Evolutionary conservation across 2,888 invertebrate species (phyloP), one percentile per base, ranked within the genome.

Genomic region (Blastobasis adustella): DNA sequence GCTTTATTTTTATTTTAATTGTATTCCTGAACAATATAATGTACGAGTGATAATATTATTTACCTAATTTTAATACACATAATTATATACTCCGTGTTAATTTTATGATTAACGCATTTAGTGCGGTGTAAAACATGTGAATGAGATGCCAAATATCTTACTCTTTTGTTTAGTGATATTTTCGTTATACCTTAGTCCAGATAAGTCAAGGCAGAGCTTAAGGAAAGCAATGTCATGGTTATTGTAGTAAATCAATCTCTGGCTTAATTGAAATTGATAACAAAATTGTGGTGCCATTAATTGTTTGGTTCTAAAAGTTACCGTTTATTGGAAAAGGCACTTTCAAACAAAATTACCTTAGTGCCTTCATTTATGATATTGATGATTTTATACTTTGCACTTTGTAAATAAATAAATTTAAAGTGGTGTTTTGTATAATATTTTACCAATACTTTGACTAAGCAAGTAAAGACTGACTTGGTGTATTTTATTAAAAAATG

Each of bases 401-500:
- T 36, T 36, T 54, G 53, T 55, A 55, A 51, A 53, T 53, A 53
- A 38, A 49, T 42, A 42, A 42, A 46, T 51, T 52, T 51, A 46
- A 47, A 47, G 38, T 41, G 41, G 47, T 49, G 51, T 55, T 51
- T 51, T 53, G 55, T 55, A 55, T 49, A 47, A 74, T 76, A 74
- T 75, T 75, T 79, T 82, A 85, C 82, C 82, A 79, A 82, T 80
- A 79, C 77, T 73, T 73, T 73, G 75, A 79, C 76, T 82, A 83
- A 79, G 82, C 85, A 85, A 86, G 85, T 82, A 83, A 88, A 88
- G 88, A 88, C 88, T 87, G 88, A 88, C 86, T 86, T 85, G 82
- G 82, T 84, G 80, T 87, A 83, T 79, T 23, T 23, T 77, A 76
- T 71, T 63, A 61, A 64, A 44, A 37, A 69, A 71, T 69, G 68